Base-by-base conservation (phyloP, 2,888 invertebrate species). In the Chloroclysta siterata region DNA sequence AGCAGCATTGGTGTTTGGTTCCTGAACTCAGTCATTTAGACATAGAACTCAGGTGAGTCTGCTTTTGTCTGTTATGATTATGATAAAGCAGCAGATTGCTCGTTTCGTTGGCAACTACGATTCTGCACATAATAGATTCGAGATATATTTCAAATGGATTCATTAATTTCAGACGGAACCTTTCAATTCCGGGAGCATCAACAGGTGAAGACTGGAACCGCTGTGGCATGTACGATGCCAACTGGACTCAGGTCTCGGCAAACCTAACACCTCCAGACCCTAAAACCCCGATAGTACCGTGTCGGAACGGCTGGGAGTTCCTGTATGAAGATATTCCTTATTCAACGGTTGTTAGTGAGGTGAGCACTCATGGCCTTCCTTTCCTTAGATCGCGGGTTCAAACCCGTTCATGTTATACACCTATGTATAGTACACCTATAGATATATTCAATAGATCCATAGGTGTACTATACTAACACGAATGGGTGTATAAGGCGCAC, bases 301-400 rank as follows among this genome's bases (percentile, higher is more conserved):
- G 87, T 65, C 68, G 53, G 36, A 60, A 82, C 48, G 87, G 85
- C 14, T 85, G 85, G 84, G 85, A 86, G 70, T 87, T 84, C 56
- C 64, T 80, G 0, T 80, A 75, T 51, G 73, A 79, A 0, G 85
- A 86, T 60, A 86, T 87, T 48, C 84, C 85, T 0, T 87, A 85
- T 55, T 65, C 76, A 7, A 86, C 86, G 15, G 73, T 87, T 17
- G 80, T 82, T 22, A 87, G 76, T 56, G 84, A 86, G 80, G 85
- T 82, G 36, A 53, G 22, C 22, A 22, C 22, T 3, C 3, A 3
- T 22, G 22, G 22, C 3, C 22, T 3, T 22, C 22, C 22, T 1
- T 22, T 22, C 3, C 22, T 22, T 22, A 22, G 22, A 22, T 22
- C 22, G 3, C 22, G 22, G 1, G 22, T 22, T 22, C n/a, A n/a